Percentiles rank a stretch among this genome's conserved stretches.
These are phyloP conservation scores for Corbicula japonica DNA, from an alignment of 2,888 invertebrate genomes.

Conservation along the genomic window DNA sequence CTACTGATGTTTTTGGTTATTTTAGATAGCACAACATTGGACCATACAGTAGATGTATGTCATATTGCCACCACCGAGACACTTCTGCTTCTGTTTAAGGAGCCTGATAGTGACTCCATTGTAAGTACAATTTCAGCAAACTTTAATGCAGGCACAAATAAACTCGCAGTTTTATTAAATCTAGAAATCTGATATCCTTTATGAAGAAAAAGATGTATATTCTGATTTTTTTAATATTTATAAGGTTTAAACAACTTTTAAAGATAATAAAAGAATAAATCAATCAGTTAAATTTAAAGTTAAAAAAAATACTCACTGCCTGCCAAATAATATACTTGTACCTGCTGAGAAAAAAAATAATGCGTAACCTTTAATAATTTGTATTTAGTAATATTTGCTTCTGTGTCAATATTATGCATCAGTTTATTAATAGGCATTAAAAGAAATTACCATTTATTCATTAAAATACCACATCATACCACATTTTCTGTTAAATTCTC, in stretches of 20 bases:
- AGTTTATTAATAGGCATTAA: too few relatives aligned
- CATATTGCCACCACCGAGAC: background rate
- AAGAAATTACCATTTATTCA: too few relatives aligned
- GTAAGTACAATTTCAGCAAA: background rate
- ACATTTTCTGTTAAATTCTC: too few relatives aligned
- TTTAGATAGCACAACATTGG: background rate
- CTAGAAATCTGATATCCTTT: background rate
- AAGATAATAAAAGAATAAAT: too few relatives aligned
- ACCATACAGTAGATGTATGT: background rate
- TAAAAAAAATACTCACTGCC: too few relatives aligned
- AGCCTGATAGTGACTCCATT: slow-evolving; percentile 2
- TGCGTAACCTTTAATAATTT: too few relatives aligned
- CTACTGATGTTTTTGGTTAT: background rate
- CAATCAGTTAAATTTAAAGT: too few relatives aligned
- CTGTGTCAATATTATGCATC: too few relatives aligned
- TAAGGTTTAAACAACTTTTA: slow-evolving; percentile 5
- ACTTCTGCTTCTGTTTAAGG: slow-evolving; percentile 2
- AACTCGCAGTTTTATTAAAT: background rate
- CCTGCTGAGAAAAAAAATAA: too few relatives aligned
- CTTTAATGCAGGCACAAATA: background rate
- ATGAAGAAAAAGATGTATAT: background rate
- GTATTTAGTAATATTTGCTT: too few relatives aligned
- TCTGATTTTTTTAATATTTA: background rate
- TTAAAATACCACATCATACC: too few relatives aligned
- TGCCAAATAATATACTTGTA: too few relatives aligned